Base-by-base conservation (phyloP, 2,888 invertebrate genomes). In the Pharmacophagus antenor region DNA sequence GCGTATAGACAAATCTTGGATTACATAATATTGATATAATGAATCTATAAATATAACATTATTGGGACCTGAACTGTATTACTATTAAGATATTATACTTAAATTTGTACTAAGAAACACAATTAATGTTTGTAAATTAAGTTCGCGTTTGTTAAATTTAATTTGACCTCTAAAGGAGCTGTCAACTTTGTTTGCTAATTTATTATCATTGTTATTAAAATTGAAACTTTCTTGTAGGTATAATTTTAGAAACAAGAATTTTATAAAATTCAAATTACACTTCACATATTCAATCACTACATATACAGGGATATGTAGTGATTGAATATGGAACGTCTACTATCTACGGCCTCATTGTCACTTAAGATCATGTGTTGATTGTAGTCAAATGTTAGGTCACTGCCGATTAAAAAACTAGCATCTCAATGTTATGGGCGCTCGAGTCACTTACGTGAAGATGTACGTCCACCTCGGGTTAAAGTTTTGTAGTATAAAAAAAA, bases 171-270 rank as follows among this genome's bases (percentile, higher is more conserved):
- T 55, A 46, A 27, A 20, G 31, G 17, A 31, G 17, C 46, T 31
- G 54, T 25, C 46, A 25, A 41, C 41, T 47, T 55, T 55, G 22
- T 5, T 31, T 31, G 7, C 21, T 21, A 55, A 54, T 54, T 55
- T 55, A n/a, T 54, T 54, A 17, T 55, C 47, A 47, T 0, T 47
- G 31, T 55, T 47, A 55, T 55, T 27, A 47, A 46, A 55, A 55
- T 55, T 53, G 27, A 46, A 25, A 46, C 18, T 53, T 46, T 46
- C 6, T 21, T 47, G 47, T 47, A n/a, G 22, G 31, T 31, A 31
- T 31, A 31, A 31, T 31, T 31, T 31, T 12, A 31, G 12, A 12
- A 31, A 31, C 15, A 12, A 15, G 15, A 31, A 31, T 15, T 10
- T 2, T 31, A 2, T 31, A 10, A 31, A 31, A 15, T 31, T 10